A percentile compares a stretch with the other conserved stretches of the same genome.
Conservation (phyloP, 2,113 vertebrate species). For the Periophthalmus modestus region DNA sequence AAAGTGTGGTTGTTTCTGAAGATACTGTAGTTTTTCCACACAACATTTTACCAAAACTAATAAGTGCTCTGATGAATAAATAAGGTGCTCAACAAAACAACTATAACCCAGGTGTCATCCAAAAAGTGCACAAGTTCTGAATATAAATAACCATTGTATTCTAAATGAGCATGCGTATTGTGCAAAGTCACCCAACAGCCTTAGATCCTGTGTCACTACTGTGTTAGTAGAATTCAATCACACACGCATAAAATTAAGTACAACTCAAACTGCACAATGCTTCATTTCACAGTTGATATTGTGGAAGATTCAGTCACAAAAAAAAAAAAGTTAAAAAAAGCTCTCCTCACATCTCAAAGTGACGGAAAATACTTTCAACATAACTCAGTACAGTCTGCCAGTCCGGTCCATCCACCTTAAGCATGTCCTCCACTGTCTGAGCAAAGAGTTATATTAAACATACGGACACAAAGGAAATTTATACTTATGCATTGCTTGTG, state of each 20-base stretch:
- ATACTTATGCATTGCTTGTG: background rate
- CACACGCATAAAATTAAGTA: background rate
- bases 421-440: slow-evolving; percentile 75
- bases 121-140: slow-evolving; percentile 12
- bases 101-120: slow-evolving; percentile 25
- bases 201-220: slow-evolving; percentile 17
- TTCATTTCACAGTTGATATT: background rate
- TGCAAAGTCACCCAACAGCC: slow-evolving; percentile 23
- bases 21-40: slow-evolving; percentile 30
- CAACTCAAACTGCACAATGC: background rate
- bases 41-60: slow-evolving; percentile 9
- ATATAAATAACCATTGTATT: background rate
- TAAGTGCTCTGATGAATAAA: slow-evolving; percentile 50
- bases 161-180: slow-evolving; percentile 12
- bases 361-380: slow-evolving; percentile 77
- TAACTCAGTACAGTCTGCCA: slow-evolving; percentile 79
- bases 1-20: background rate
- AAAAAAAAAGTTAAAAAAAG: background rate
- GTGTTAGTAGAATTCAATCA: slow-evolving; percentile 28
- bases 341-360: slow-evolving; percentile 75
- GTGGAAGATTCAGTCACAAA: background rate
- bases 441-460: slow-evolving; percentile 5
- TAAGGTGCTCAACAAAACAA: slow-evolving; percentile 28
- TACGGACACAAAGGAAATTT: background rate
- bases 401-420: slow-evolving; percentile 72